phyloP scores from a whole-genome alignment of 2,113 vertebrate species.

The Etheostoma cragini region DNA sequence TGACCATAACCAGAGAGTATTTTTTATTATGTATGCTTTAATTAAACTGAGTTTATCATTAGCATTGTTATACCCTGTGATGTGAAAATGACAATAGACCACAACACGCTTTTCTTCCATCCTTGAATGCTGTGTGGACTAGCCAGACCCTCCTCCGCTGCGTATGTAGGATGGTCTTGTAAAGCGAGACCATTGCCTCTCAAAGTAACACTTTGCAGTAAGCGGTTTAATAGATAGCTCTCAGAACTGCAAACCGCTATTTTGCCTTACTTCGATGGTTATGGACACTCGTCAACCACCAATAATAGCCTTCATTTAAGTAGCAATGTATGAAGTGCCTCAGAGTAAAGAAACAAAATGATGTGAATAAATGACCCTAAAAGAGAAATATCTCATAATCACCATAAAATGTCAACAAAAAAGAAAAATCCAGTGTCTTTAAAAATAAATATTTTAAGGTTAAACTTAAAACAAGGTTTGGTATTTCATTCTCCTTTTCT shows the following conservation, averaged over 20 bases:
- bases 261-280: not conserved
- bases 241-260: not conserved
- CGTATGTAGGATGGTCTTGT: no score
- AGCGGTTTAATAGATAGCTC: not conserved
- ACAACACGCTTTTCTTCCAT: no score
- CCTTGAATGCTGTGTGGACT: no score
- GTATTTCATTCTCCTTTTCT: slow-evolving; percentile 43
- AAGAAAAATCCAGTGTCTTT: not conserved
- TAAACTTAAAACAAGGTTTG: slow-evolving; percentile 24
- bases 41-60: slow-evolving; percentile 53
- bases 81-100: not conserved
- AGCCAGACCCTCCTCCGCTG: no score
- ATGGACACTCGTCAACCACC: not conserved
- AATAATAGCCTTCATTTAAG: slow-evolving; percentile 5
- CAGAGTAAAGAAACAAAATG: not conserved
- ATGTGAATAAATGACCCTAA: not conserved
- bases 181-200: slow-evolving; percentile 4
- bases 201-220: not conserved
- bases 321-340: not conserved
- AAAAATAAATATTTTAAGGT: slow-evolving; percentile 13
- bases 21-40: slow-evolving; percentile 38
- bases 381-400: not conserved
- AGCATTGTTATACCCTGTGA: slow-evolving; percentile 25
- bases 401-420: not conserved
- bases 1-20: not conserved